Evolutionary conservation across 2,113 vertebrate species (phyloP).

Genomic region (Riparia riparia): DNA sequence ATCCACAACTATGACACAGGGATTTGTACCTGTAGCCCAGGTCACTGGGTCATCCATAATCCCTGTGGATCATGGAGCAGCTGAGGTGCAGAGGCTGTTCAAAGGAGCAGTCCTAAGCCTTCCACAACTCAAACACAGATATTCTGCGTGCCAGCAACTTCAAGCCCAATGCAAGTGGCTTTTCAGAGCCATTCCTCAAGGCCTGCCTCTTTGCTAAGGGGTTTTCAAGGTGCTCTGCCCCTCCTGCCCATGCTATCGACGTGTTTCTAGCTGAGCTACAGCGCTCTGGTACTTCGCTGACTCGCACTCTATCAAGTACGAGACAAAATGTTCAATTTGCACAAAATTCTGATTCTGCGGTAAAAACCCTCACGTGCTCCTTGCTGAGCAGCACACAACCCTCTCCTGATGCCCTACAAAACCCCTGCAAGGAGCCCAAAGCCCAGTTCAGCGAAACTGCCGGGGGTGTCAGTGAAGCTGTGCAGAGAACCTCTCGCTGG

Average conservation of each 20-base stretch:
- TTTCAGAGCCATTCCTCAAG: background rate
- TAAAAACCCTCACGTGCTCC: background rate
- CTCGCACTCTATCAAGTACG: background rate
- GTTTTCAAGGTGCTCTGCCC: background rate
- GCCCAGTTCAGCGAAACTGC: background rate
- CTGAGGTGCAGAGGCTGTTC: background rate
- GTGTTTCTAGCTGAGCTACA: background rate
- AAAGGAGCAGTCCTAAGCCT: background rate
- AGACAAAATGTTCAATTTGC: background rate
- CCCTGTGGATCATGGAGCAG: background rate
- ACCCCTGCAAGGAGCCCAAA: background rate
- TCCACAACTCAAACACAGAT: background rate
- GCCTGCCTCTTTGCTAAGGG: background rate
- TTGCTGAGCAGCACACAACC: background rate
- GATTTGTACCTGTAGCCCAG: background rate
- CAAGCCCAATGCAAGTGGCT: background rate
- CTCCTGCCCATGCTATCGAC: rapidly evolving
- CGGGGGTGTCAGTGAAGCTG: background rate
- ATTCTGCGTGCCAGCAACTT: background rate
- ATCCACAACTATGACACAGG: background rate
- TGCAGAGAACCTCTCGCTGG: background rate
- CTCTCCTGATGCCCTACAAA: background rate
- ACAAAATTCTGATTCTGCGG: background rate
- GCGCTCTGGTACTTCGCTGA: background rate
- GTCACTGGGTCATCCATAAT: background rate